phyloP scores from a whole-genome alignment of 1,140 invertebrate genomes.

The Coelopa frigida region DNA sequence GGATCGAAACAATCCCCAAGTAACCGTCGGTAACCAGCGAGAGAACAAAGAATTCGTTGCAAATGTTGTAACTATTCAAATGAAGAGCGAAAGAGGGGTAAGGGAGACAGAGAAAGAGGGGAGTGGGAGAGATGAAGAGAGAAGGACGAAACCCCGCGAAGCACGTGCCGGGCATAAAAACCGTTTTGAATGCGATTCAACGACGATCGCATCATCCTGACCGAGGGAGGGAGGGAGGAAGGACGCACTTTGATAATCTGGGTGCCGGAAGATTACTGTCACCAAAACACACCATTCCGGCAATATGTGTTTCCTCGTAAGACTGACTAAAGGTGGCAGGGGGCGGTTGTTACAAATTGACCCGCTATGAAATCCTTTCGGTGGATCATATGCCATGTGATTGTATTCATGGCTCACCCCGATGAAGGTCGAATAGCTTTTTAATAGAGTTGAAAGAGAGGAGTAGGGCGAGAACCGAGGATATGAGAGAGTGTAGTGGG shows the following conservation, averaged over 20 bases:
- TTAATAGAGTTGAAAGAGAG: no score
- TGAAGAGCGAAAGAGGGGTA: conserved; percentile 1
- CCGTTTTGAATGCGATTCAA: background rate
- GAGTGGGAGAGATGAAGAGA: background rate
- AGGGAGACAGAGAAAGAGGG: background rate
- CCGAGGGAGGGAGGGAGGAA: no score
- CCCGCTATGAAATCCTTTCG: no score
- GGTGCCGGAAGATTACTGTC: conserved; percentile 11
- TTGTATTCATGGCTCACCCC: no score
- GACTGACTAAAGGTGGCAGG: no score
- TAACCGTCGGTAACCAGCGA: no score
- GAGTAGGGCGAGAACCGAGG: no score
- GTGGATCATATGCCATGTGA: no score
- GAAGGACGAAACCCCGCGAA: conserved; percentile 3
- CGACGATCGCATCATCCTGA: background rate
- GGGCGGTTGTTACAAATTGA: no score
- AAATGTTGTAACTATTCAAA: background rate
- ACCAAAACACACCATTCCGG: conserved; percentile 16
- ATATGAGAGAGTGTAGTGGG: no score
- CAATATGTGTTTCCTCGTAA: no score
- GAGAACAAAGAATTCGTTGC: background rate
- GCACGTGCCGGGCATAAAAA: background rate
- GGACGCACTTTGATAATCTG: conserved; percentile 5
- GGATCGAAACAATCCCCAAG: conserved; percentile 1
- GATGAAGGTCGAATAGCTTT: no score